phyloP scores from a whole-genome alignment of 2,888 invertebrate genomes.

The Operophtera brumata region DNA sequence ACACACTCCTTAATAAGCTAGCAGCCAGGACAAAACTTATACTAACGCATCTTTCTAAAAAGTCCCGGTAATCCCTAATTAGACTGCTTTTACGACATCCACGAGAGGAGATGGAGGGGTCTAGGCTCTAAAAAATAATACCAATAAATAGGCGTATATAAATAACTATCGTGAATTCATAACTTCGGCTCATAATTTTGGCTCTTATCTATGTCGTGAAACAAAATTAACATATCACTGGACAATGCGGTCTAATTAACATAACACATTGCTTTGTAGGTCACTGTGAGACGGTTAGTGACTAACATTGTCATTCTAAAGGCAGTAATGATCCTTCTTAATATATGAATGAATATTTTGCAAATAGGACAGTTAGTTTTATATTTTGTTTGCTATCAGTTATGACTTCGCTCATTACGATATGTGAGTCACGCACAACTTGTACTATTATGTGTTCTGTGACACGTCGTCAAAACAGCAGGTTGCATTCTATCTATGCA shows the following conservation, averaged over 20 bases:
- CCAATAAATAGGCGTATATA: too few species aligned
- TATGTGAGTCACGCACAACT: slow-evolving; percentile 5
- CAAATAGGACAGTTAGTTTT: not conserved
- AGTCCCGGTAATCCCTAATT: too few species aligned
- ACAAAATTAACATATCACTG: slow-evolving; percentile 66
- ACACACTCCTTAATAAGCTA: too few species aligned
- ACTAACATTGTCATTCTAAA: slow-evolving; percentile 11
- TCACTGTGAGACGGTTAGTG: slow-evolving; percentile 42
- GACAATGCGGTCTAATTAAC: slow-evolving; percentile 57
- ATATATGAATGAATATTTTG: not conserved
- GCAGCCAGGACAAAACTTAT: too few species aligned
- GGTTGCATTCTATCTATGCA: too few species aligned
- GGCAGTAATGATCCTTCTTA: slow-evolving; percentile 5
- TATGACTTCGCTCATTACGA: not conserved
- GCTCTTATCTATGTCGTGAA: slow-evolving; percentile 19
- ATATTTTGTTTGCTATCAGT: not conserved
- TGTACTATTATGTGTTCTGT: too few species aligned
- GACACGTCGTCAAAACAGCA: slow-evolving; percentile 1
- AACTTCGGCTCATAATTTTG: not conserved
- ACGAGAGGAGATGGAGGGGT: too few species aligned
- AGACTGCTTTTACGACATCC: too few species aligned
- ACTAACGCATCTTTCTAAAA: too few species aligned
- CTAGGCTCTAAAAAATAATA: too few species aligned
- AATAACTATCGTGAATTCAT: too few species aligned
- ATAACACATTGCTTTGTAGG: slow-evolving; percentile 66